Evolutionary conservation across 1,140 invertebrate genomes (phyloP), one percentile per base, ranked within the genome.

Genomic region (Hypothenemus hampei): DNA sequence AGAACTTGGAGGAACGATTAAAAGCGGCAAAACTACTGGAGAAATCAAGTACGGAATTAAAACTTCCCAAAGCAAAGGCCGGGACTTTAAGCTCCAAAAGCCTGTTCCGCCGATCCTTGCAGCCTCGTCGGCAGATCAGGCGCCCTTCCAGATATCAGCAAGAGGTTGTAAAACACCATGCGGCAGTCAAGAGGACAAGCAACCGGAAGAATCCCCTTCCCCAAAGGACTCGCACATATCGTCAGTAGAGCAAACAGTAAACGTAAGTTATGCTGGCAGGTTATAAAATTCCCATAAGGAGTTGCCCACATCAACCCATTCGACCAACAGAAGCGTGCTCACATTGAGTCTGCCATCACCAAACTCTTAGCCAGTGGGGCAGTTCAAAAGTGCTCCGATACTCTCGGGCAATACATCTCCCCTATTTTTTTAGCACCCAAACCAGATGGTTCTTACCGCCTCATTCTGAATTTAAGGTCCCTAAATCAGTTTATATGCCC

Each of bases 391-490:
- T 5, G 4, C 15, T 10, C 16, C 5, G 8, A 5, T 18, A 8
- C 4, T 10, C 5, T 5, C 4, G 1, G 20, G 7, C 39, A 41
- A 15, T 41, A 10, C 20, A 20, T 41, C 0, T 41, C 39, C 4
- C 1, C 13, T 8, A 41, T 41, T 18, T 41, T 41, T 2, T 19
- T 41, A 18, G 20, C 8, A 18, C 16, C 16, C 4, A 41, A 22
- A 13, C 5, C 4, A 1, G 20, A 41, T 41, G 39, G 39, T 4
- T 8, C 5, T 8, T 21, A 10, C 20, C 5, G 39, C 5, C 15
- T 41, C 15, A 41, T 41, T 41, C 15, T 41, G 8, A 41, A 41
- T 20, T 21, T 41, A 41, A 41, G 20, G 20, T 5, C 16, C 8
- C 13, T 41, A 21, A 41, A 41, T 13, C 5, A 20, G 20, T 21